Evolutionary conservation across 2,888 invertebrate genomes (phyloP), one percentile per base, ranked within the genome.

Genomic region (Cephus spinipes): DNA sequence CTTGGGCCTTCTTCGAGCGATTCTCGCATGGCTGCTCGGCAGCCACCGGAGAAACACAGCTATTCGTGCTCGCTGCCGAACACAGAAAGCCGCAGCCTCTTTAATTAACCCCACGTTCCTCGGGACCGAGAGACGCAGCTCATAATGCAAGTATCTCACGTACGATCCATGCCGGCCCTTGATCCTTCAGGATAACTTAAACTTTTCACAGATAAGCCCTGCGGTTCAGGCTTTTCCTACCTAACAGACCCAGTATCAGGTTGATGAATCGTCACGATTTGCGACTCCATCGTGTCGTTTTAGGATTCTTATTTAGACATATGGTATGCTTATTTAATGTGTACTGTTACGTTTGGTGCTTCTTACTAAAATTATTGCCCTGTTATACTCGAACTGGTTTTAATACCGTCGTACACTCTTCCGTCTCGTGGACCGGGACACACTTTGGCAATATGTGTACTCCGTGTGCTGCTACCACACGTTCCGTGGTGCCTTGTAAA

Each of bases 81-180:
- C 75, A 80, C 81, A 77, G 80, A 76, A 79, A 79, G 84, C 80
- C 82, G 84, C 84, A 85, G 85, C 83, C 85, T 85, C 87, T 89
- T 89, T 89, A 90, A 90, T 89, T 90, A 89, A 89, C 84, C 86
- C 82, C 83, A 82, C 84, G 85, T 87, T 84, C 85, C 82, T 81
- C 80, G 81, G 78, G 82, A 79, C 31, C 31, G 81, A 81, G 81
- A 82, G 83, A 82, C 81, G 81, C 12, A 31, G 80, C 81, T 85
- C 84, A 81, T 83, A 83, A 85, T 82, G 79, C 79, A 79, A 55
- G 79, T 74, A 79, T 81, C 79, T 78, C 79, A 80, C 73, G 81
- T 81, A 83, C 82, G 83, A 83, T 80, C 82, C 79, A 15, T 23
- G 69, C 69, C 68, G 55, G 32, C 78, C 76, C 77, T 77, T 81